These are phyloP conservation scores for Drosophila paranaensis DNA, from an alignment of 2,888 invertebrate species.

Conservation along the genomic window DNA sequence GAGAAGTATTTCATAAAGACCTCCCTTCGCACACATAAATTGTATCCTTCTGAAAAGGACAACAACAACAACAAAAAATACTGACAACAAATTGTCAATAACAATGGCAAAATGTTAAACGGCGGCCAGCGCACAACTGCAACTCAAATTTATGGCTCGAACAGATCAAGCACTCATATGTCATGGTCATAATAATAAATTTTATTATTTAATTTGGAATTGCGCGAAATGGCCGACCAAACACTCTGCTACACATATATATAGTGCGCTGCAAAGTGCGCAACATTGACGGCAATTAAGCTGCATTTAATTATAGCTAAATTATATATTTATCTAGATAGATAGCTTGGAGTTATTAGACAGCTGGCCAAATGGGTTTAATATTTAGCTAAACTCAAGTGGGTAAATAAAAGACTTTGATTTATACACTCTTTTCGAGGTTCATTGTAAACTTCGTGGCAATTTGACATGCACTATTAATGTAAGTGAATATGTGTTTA, in stretches of 20 bases:
- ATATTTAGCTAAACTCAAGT: neutral
- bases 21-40: slow-evolving; percentile 48
- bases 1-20: slow-evolving; percentile 77
- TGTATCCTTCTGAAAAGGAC: slow-evolving; percentile 34
- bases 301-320: slow-evolving; percentile 3
- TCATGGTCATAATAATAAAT: slow-evolving; percentile 74
- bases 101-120: slow-evolving; percentile 71
- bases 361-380: neutral
- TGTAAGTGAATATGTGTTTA: no score
- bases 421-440: neutral
- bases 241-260: neutral
- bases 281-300: neutral
- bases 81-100: slow-evolving; percentile 78
- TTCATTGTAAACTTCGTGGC: neutral
- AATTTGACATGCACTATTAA: neutral
- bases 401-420: no score
- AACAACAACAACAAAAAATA: slow-evolving; percentile 30
- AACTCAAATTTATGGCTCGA: slow-evolving; percentile 68
- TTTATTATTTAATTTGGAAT: slow-evolving; percentile 70
- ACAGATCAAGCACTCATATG: slow-evolving; percentile 69
- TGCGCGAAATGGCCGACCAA: slow-evolving; percentile 33
- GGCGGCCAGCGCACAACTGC: slow-evolving; percentile 44
- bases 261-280: neutral
- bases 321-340: slow-evolving; percentile 1
- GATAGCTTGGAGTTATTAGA: neutral